Percentiles rank a stretch among this genome's conserved stretches.
Evolutionary conservation across 2,113 vertebrate genomes (phyloP).

Genomic region (Ia io): DNA sequence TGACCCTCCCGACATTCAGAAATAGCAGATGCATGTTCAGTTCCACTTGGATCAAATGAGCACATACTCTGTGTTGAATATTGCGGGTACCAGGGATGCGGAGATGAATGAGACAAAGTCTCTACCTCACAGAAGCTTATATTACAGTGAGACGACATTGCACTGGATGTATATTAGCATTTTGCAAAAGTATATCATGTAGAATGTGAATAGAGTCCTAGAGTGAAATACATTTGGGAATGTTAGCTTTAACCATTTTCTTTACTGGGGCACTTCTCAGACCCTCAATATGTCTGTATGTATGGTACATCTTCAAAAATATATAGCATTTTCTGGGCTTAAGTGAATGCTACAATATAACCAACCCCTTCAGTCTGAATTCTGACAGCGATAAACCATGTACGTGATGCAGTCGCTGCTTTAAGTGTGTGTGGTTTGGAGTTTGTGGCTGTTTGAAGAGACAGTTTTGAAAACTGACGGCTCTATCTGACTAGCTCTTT

Average conservation of each 20-base stretch:
- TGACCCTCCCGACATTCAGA: neutral
- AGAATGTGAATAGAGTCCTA: neutral
- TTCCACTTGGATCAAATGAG: neutral
- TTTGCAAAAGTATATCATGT: neutral
- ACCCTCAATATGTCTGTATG: neutral
- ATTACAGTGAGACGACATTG: neutral
- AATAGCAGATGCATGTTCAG: neutral
- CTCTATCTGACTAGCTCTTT: neutral
- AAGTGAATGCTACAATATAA: neutral
- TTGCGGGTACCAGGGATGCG: neutral
- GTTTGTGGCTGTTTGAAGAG: neutral
- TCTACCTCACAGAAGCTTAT: neutral
- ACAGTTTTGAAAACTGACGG: neutral
- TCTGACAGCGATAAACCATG: neutral
- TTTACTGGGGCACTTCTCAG: neutral
- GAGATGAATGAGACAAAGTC: neutral
- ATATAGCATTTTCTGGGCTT: neutral
- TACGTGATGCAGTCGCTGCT: neutral
- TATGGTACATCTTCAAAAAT: neutral
- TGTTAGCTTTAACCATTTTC: neutral
- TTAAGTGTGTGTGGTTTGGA: neutral
- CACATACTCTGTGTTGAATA: neutral
- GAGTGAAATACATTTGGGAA: neutral
- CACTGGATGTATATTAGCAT: neutral
- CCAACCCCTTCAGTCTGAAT: neutral